Conservation (phyloP, 1,140 invertebrate genomes). For the Himalopsyche phryganea region DNA sequence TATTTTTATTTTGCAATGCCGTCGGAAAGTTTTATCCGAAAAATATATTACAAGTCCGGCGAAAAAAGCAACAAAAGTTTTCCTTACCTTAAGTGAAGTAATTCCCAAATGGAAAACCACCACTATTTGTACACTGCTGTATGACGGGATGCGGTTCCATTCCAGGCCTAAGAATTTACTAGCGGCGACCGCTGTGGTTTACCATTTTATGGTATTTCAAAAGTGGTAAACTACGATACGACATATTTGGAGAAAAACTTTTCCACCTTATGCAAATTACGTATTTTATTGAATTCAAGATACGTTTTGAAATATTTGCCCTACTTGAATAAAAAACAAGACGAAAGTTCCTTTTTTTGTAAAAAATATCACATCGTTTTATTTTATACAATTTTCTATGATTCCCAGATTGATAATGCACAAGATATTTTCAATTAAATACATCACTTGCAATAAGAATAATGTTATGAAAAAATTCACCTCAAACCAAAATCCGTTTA, state of each 20-base stretch:
- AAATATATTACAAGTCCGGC: conserved; percentile 15
- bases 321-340: neutral
- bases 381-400: too few relatives aligned
- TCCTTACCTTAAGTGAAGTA: conserved; percentile 15
- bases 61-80: conserved; percentile 17
- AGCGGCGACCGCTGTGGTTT: conserved; percentile 4
- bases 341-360: neutral
- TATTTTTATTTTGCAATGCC: too few relatives aligned
- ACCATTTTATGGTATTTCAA: neutral
- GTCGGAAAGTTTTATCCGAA: neutral
- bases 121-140: conserved; percentile 10
- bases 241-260: neutral
- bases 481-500: too few relatives aligned
- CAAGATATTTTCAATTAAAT: too few relatives aligned
- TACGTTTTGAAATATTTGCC: neutral
- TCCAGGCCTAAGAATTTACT: conserved; percentile 4
- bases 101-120: conserved; percentile 32
- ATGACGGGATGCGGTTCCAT: conserved; percentile 9
- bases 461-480: too few relatives aligned
- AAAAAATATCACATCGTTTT: too few relatives aligned
- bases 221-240: neutral
- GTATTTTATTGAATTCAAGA: conserved; percentile 2
- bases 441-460: too few relatives aligned
- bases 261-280: too few relatives aligned
- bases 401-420: too few relatives aligned